phyloP scores from a whole-genome alignment of 2,113 vertebrate genomes.

The Callocephalon fimbriatum region DNA sequence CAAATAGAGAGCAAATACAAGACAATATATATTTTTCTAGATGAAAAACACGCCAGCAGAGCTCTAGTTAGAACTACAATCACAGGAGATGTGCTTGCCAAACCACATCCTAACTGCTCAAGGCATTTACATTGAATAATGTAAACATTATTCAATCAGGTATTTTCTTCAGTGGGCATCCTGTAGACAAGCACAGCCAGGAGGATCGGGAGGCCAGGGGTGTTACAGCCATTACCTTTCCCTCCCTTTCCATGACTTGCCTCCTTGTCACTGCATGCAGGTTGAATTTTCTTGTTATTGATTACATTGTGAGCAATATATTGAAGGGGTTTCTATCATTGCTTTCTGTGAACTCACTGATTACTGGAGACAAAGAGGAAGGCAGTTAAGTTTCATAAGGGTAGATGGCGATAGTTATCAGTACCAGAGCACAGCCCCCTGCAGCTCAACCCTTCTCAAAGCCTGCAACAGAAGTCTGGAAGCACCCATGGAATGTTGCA shows the following conservation, averaged over 20 bases:
- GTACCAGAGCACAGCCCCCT: background rate
- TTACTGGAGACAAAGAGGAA: background rate
- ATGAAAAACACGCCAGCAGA: background rate
- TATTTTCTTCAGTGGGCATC: background rate
- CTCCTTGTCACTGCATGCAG: background rate
- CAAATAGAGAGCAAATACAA: background rate
- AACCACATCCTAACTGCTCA: background rate
- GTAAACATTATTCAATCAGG: background rate
- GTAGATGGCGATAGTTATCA: background rate
- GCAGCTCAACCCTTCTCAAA: background rate
- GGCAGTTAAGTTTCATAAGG: background rate
- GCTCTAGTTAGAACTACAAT: background rate
- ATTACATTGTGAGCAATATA: background rate
- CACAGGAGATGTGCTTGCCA: background rate
- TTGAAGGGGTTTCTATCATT: background rate
- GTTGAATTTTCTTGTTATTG: background rate
- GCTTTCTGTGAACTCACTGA: background rate
- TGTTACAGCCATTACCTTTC: background rate
- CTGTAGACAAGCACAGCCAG: background rate
- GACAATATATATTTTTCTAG: background rate
- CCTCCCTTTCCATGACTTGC: background rate
- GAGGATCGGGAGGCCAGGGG: background rate
- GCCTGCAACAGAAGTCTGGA: background rate
- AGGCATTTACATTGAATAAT: background rate
- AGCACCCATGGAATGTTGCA: accelerated